A percentile compares a stretch with the other conserved stretches of the same genome.
Evolutionary conservation across 53 echinoderm and acorn worm genomes (phyloP).

Genomic region (Temnopleurus reevesii): DNA sequence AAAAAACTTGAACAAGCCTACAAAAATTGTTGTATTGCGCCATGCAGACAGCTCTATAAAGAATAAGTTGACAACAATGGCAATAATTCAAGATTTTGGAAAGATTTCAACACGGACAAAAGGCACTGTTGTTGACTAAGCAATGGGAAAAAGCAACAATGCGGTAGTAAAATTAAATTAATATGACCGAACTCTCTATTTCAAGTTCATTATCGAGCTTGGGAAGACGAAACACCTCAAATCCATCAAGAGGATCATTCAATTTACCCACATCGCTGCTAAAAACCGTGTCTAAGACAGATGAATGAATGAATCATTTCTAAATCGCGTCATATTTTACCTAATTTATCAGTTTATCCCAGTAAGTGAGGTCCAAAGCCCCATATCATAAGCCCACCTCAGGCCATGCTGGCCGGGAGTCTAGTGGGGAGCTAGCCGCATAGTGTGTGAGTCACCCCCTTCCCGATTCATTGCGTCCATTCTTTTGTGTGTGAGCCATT

Average conservation of each 20-base stretch:
- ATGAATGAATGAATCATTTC: slow-evolving; percentile 54
- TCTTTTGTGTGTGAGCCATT: slow-evolving; percentile 22
- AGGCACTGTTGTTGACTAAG: not conserved
- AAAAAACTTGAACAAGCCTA: no score
- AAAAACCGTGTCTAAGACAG: slow-evolving; percentile 6
- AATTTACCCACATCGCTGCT: slow-evolving; percentile 1
- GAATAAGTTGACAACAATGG: not conserved
- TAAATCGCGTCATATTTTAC: slow-evolving; percentile 53
- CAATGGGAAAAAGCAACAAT: not conserved
- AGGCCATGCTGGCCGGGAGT: slow-evolving; percentile 21
- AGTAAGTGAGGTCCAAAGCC: slow-evolving; percentile 40
- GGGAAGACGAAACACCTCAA: slow-evolving; percentile 22
- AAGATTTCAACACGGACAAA: not conserved
- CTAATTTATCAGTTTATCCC: slow-evolving; percentile 53
- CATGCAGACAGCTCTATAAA: no score
- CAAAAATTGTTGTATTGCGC: no score
- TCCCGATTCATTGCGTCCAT: not conserved
- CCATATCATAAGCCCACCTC: slow-evolving; percentile 40
- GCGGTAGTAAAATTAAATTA: slow-evolving; percentile 14
- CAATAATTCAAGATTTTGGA: not conserved
- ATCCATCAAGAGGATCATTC: not conserved
- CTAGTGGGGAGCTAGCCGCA: not conserved
- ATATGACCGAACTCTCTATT: not conserved
- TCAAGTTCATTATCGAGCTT: slow-evolving; percentile 25
- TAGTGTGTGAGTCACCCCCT: slow-evolving; percentile 32